Percentiles rank a stretch among this genome's conserved stretches.
phyloP scores from a whole-genome alignment of 2,113 vertebrate genomes.

The Menidia beryllina region DNA sequence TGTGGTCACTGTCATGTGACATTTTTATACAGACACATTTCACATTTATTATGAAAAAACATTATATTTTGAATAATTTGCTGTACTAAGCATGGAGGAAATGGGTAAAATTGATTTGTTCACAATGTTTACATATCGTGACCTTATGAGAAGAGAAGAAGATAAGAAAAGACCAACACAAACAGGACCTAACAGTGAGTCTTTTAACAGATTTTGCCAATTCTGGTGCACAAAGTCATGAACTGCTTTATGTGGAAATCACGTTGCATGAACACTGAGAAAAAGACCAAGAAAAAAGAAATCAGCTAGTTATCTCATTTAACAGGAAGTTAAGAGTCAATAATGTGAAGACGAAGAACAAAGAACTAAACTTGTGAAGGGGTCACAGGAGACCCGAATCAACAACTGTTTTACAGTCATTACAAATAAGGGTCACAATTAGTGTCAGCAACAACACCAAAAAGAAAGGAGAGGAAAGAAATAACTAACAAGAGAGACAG shows the following conservation, averaged over 20 bases:
- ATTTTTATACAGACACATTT: too few relatives aligned
- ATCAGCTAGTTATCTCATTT: constrained; percentile 28
- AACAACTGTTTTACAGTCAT: constrained; percentile 37
- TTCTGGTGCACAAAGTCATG: constrained; percentile 7
- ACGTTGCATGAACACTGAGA: constrained; percentile 20
- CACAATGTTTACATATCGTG: too few relatives aligned
- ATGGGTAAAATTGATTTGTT: too few relatives aligned
- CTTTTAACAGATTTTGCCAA: constrained; percentile 20
- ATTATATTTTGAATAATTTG: too few relatives aligned
- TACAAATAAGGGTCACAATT: constrained; percentile 26
- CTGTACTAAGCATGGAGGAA: too few relatives aligned
- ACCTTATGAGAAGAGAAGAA: too few relatives aligned
- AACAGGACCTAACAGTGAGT: too few relatives aligned
- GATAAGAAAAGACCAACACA: neutral
- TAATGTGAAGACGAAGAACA: constrained; percentile 20
- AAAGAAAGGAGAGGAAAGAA: neutral
- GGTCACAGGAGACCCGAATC: constrained; percentile 13
- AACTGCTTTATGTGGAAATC: constrained; percentile 20
- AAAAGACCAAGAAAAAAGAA: neutral
- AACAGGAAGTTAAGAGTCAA: constrained; percentile 9
- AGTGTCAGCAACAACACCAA: constrained; percentile 13
- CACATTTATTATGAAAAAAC: too few relatives aligned
- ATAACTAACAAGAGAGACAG: neutral
- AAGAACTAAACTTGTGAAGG: constrained; percentile 17
- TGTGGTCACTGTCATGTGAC: too few relatives aligned